A percentile compares a stretch with the other conserved stretches of the same genome.
Conservation (phyloP, 2,888 invertebrate species). For the Lithodes maja region DNA sequence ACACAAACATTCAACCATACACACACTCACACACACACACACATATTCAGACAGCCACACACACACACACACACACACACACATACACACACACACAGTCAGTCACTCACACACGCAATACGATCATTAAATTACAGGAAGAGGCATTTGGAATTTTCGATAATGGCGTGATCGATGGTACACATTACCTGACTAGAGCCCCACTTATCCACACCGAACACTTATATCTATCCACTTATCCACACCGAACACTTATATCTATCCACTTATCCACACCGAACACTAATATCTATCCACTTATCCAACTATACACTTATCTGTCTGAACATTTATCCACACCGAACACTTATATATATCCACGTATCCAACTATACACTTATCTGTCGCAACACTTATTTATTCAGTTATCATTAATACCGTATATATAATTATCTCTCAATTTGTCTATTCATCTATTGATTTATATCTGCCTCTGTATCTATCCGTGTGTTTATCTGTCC, state of each 20-base stretch:
- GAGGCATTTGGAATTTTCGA: conserved; percentile 1
- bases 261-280: neutral
- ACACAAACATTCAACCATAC: no score
- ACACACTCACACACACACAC: no score
- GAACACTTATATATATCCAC: neutral
- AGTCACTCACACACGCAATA: no score
- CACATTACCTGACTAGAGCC: neutral
- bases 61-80: no score
- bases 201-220: neutral
- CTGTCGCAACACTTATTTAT: neutral
- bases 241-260: neutral
- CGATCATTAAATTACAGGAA: no score
- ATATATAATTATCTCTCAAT: no score
- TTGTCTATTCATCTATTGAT: no score
- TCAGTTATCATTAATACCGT: no score
- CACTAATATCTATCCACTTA: neutral
- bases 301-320: neutral
- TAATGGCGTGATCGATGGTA: neutral
- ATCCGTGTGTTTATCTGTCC: neutral
- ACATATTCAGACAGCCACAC: no score
- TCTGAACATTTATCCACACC: neutral
- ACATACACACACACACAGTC: no score
- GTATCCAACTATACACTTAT: neutral
- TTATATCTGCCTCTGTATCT: no score
- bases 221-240: neutral